Base-by-base conservation (phyloP, 2,113 vertebrate species). In the Geothlypis trichas region DNA sequence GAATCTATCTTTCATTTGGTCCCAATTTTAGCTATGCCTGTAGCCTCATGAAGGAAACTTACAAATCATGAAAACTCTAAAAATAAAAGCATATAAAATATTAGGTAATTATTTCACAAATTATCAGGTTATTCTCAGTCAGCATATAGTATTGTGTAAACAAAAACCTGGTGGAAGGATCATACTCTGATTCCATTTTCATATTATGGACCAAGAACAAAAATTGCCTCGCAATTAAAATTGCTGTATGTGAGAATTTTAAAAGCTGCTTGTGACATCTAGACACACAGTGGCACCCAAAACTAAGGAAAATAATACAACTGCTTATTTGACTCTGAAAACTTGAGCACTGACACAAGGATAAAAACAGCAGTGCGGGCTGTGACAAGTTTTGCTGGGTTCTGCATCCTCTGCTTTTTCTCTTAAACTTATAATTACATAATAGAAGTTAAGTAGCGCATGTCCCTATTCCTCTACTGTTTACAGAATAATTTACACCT, bases 1-100 rank as follows among this genome's bases (percentile, higher is more conserved):
- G 44, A 75, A 91, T 81, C 49, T 89, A 13, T 87, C 87, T 83
- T 94, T 95, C 51, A 91, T 76, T 63, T 59, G 30, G 46, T 86
- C 61, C n/a, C 75, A 74, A 87, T 89, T 79, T 95, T 61, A 90
- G 30, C 87, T 76, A 81, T 82, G 13, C 47, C 37, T 18, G n/a
- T 46, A 87, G 51, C 55, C 24, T 80, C 55, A 37, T 23, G 19
- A 68, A 84, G 42, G 30, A 92, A 90, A 51, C 42, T 44, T 72
- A 35, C 10, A 84, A 73, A 71, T 72, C 57, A 80, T 30, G 20
- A 61, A 67, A 75, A 89, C 13, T 27, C 28, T 65, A 39, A 91
- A 81, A 75, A 81, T 35, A 8, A 7, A 28, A 74, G 9, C 49
- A 62, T 44, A 31, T 62, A 54, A 86, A 84, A 46, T 68, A 92